These are phyloP conservation scores for Phyllopteryx taeniolatus DNA, from an alignment of 2,113 vertebrate species.

Conservation along the genomic window DNA sequence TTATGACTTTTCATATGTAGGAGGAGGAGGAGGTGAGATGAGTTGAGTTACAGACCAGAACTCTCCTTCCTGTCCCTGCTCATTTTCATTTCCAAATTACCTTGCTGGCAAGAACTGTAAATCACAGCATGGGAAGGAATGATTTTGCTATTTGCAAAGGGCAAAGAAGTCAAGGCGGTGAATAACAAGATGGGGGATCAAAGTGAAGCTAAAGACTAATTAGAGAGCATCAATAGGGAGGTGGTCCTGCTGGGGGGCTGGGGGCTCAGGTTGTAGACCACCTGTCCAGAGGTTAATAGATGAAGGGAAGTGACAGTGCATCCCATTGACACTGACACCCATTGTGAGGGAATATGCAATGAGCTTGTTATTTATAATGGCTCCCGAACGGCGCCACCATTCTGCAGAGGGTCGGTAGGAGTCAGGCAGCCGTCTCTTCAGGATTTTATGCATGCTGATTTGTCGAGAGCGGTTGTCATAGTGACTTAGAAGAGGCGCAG, in stretches of 20 bases:
- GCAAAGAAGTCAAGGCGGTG: constrained; percentile 34
- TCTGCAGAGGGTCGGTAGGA: neutral
- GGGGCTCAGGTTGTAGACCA: constrained; percentile 39
- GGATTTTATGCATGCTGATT: constrained; percentile 15
- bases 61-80: constrained; percentile 47
- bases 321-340: constrained; percentile 37
- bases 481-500: constrained; percentile 28
- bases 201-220: constrained; percentile 61
- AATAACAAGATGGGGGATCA: constrained; percentile 51
- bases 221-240: constrained; percentile 58
- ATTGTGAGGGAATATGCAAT: constrained; percentile 35
- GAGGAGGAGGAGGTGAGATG: constrained; percentile 32
- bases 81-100: constrained; percentile 63
- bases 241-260: neutral
- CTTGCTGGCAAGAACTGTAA: constrained; percentile 63
- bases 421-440: neutral
- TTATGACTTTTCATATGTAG: constrained; percentile 47
- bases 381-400: constrained; percentile 9
- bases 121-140: constrained; percentile 63
- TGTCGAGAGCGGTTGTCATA: constrained; percentile 56
- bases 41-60: constrained; percentile 62
- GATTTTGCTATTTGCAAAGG: constrained; percentile 65
- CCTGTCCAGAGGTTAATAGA: constrained; percentile 59
- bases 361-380: constrained; percentile 33
- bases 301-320: constrained; percentile 40